These are phyloP conservation scores for Schizopygopsis malacanthus DNA, from an alignment of 2,797 vertebrate genomes.

Conservation along the genomic window DNA sequence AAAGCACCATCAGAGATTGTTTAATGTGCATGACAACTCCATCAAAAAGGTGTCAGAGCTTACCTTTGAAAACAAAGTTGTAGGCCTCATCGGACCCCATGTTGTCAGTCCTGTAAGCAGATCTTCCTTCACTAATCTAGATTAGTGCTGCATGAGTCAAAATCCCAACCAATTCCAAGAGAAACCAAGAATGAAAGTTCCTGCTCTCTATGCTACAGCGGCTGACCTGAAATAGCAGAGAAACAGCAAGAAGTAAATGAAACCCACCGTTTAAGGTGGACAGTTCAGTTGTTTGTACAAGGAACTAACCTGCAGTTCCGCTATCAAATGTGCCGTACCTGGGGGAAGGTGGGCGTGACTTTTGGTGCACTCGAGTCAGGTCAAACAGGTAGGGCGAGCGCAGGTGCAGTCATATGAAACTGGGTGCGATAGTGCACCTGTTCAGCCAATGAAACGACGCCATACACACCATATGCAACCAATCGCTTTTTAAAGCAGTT, in stretches of 20 bases:
- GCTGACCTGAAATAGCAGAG: neutral
- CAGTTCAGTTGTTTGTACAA: slow-evolving; percentile 70
- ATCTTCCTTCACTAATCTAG: slow-evolving; percentile 55
- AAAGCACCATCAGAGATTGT: no score
- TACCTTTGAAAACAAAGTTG: slow-evolving; percentile 98
- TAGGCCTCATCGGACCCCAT: slow-evolving; percentile 89
- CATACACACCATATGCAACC: slow-evolving; percentile 20
- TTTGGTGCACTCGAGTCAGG: slow-evolving; percentile 61
- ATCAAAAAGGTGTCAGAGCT: slow-evolving; percentile 61
- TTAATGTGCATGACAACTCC: neutral
- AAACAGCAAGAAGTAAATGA: slow-evolving; percentile 2
- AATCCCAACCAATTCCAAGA: neutral
- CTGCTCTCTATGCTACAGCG: neutral
- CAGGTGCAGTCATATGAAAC: slow-evolving; percentile 63
- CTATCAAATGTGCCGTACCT: slow-evolving; percentile 59
- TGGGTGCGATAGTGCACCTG: slow-evolving; percentile 66
- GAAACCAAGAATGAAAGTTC: slow-evolving; percentile 6
- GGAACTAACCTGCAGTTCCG: slow-evolving; percentile 64
- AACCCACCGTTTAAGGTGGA: slow-evolving; percentile 51
- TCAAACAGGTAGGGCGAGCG: slow-evolving; percentile 71
- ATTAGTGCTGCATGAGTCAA: slow-evolving; percentile 52
- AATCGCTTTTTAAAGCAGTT: slow-evolving; percentile 15
- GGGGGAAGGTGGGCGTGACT: slow-evolving; percentile 61
- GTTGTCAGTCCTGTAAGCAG: slow-evolving; percentile 70
- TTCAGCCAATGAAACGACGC: slow-evolving; percentile 56